Conservation (phyloP, 2,797 vertebrate genomes). For the Sandelia bainsii region DNA sequence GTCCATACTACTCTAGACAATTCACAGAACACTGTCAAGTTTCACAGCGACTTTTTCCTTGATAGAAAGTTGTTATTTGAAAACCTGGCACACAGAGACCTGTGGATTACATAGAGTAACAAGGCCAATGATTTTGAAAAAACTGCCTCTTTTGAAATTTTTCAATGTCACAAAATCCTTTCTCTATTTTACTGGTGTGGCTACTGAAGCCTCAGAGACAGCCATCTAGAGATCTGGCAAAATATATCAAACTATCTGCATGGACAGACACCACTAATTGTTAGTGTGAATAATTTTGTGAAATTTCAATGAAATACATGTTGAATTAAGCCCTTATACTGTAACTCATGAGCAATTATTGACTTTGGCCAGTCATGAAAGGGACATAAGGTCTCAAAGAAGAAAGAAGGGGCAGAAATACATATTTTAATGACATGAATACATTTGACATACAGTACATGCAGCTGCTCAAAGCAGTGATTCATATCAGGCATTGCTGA, state of each 20-base stretch:
- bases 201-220: background rate
- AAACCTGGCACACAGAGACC: slow-evolving; percentile 6
- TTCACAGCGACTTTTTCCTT: slow-evolving; percentile 7
- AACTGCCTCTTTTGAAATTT: background rate
- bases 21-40: slow-evolving; percentile 1
- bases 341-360: background rate
- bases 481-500: slow-evolving; percentile 32
- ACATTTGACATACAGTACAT: slow-evolving; percentile 18
- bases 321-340: slow-evolving; percentile 9
- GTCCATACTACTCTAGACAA: background rate
- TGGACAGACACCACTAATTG: background rate
- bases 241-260: background rate
- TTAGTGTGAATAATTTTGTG: background rate
- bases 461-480: slow-evolving; percentile 28
- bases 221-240: background rate
- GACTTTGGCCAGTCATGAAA: slow-evolving; percentile 12
- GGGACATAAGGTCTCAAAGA: background rate
- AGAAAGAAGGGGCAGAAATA: background rate
- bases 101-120: slow-evolving; percentile 3
- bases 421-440: slow-evolving; percentile 42
- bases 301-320: background rate
- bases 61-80: slow-evolving; percentile 7
- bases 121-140: slow-evolving; percentile 5
- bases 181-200: background rate
- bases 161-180: background rate